Evolutionary conservation across 2,113 vertebrate species (phyloP), one percentile per base, ranked within the genome.

Genomic region (Silurus glanis): DNA sequence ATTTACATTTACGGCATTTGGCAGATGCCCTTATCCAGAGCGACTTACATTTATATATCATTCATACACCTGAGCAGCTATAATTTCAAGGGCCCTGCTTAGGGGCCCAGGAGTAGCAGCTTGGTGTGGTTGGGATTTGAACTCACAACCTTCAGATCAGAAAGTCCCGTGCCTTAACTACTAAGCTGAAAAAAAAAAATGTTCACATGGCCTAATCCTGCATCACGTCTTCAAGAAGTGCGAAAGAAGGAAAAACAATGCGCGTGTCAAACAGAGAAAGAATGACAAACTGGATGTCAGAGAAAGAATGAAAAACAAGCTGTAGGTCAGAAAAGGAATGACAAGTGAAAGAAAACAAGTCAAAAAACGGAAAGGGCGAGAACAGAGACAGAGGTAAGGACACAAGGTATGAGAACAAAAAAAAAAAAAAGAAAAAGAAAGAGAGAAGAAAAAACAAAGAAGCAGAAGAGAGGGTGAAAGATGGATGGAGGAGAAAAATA

Each of bases 401-500:
- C 67, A 45, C 7, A n/a, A n/a, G n/a, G n/a, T n/a, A n/a, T n/a
- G n/a, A n/a, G n/a, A n/a, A n/a, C n/a, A n/a, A n/a, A 72, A 45
- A 72, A 72, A 47, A 10, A 45, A 72, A 6, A 13, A 47, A 45
- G 37, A 28, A 72, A 28, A 61, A 4, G 14, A 58, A 23, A 16
- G 47, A 47, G 6, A 10, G n/a, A 14, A 5, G 2, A 64, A 7
- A 51, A 14, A 76, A 62, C 59, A 16, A 89, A 58, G 14, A 17
- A 86, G 16, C 84, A 51, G 69, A n/a, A 53, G 10, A 64, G 71
- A 75, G 51, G 59, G 67, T 80, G 49, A 64, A 45, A 69, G 45
- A 25, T 79, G 75, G 84, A 86, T 59, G 82, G 90, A 80, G 87
- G 79, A 88, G 64, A 25, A 28, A 87, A 86, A 49, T 45, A 47